Evolutionary conservation across 2,113 vertebrate species (phyloP).

Genomic region (Ophthalmolycus amberensis): DNA sequence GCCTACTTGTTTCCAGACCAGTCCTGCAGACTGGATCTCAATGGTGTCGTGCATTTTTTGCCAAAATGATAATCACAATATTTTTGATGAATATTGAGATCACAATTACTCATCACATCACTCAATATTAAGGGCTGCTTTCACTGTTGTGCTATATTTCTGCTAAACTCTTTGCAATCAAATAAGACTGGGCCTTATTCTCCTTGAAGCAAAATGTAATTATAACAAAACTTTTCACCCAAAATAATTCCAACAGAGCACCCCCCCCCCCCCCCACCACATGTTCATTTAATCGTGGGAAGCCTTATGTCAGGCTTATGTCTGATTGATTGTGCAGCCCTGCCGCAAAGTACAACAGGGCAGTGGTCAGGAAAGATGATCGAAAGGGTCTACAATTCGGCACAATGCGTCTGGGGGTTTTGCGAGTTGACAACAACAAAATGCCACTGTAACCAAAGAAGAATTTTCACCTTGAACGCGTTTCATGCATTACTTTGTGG

Average conservation of each 20-base stretch:
- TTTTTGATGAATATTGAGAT: background rate
- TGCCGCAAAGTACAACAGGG: no score
- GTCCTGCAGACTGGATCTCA: background rate
- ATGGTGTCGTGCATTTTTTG: no score
- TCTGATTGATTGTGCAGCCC: no score
- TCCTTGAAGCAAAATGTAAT: no score
- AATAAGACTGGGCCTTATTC: no score
- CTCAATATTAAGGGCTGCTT: background rate
- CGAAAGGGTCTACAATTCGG: background rate
- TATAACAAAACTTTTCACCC: no score
- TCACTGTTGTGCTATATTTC: background rate
- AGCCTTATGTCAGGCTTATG: background rate
- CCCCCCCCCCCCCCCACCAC: no score
- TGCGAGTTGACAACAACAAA: background rate
- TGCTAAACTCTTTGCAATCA: no score
- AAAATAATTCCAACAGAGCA: no score
- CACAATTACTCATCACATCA: background rate
- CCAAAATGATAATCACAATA: background rate
- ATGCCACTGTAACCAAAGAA: background rate
- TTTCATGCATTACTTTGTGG: slow-evolving; percentile 27
- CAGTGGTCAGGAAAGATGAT: background rate
- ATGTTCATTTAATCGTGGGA: background rate
- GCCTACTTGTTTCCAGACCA: background rate
- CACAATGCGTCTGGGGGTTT: slow-evolving; percentile 8
- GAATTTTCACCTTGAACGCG: slow-evolving; percentile 13